These are phyloP conservation scores for Erethizon dorsatum DNA, from an alignment of 2,797 vertebrate species.

Conservation along the genomic window DNA sequence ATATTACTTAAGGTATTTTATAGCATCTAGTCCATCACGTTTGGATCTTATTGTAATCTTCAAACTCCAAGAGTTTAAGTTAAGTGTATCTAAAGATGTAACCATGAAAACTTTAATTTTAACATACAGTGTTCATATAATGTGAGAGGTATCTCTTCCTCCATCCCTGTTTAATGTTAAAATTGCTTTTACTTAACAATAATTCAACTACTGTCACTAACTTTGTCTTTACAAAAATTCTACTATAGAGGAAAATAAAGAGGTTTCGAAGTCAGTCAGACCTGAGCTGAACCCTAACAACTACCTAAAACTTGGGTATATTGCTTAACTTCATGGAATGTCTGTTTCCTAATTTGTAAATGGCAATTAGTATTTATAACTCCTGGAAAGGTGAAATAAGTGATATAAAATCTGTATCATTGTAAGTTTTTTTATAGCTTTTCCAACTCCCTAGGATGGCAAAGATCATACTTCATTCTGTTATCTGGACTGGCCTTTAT, in stretches of 20 bases:
- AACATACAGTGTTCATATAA: not conserved
- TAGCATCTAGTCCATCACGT: not conserved
- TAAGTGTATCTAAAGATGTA: not conserved
- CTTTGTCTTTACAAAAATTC: constrained; percentile 10
- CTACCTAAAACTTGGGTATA: constrained; percentile 19
- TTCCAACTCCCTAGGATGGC: not conserved
- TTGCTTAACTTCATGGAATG: not conserved
- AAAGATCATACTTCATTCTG: not conserved
- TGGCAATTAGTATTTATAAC: not conserved
- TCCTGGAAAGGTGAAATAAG: not conserved
- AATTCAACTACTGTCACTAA: not conserved
- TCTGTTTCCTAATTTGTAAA: constrained; percentile 34
- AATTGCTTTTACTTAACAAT: constrained; percentile 33
- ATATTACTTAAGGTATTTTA: not conserved
- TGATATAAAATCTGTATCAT: not conserved
- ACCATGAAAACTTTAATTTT: not conserved
- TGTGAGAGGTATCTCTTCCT: not conserved
- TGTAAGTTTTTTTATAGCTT: not conserved
- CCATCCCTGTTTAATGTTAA: not conserved
- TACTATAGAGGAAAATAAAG: not conserved
- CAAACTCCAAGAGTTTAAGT: not conserved
- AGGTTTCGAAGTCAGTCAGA: not conserved
- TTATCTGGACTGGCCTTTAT: not conserved
- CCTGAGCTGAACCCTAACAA: not conserved
- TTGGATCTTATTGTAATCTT: not conserved